Conservation (phyloP, 30 jellyfish, hydroid and myxozoan genomes). For the Chironex yamaguchii region DNA sequence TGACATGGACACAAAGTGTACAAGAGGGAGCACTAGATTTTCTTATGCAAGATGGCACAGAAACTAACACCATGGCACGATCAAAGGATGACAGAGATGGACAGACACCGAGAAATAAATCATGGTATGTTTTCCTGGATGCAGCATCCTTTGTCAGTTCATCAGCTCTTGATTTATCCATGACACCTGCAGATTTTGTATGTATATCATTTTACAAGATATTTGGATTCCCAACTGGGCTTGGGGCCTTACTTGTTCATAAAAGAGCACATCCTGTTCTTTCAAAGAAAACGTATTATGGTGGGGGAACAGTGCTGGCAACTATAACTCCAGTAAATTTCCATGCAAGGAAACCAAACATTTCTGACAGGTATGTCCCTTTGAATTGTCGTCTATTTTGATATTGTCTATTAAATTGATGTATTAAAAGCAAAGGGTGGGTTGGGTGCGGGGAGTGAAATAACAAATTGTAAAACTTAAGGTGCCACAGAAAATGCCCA, state of each 20-base stretch:
- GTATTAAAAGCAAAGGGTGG: no score
- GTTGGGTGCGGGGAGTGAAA: no score
- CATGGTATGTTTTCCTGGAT: constrained; percentile 57
- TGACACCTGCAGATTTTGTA: constrained; percentile 44
- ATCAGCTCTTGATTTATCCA: constrained; percentile 15
- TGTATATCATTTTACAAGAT: constrained; percentile 55
- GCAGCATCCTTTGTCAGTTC: constrained; percentile 69
- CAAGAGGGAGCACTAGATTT: constrained; percentile 3
- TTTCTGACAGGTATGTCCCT: constrained; percentile 70
- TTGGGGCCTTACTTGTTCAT: constrained; percentile 61
- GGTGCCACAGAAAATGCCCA: no score
- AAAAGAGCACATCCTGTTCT: constrained; percentile 19
- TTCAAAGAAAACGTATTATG: constrained; percentile 44
- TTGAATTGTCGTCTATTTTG: no score
- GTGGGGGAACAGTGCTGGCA: constrained; percentile 69
- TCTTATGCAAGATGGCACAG: neutral
- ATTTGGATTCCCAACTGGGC: constrained; percentile 77
- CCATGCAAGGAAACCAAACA: constrained; percentile 22
- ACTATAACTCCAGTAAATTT: constrained; percentile 36
- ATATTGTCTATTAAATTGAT: no score
- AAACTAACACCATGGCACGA: neutral
- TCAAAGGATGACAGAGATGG: neutral
- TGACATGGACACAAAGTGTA: constrained; percentile 15
- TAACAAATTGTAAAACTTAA: no score
- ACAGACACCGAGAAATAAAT: no score